Conservation (phyloP, 2,797 vertebrate species). For the Myotis findleyi region DNA sequence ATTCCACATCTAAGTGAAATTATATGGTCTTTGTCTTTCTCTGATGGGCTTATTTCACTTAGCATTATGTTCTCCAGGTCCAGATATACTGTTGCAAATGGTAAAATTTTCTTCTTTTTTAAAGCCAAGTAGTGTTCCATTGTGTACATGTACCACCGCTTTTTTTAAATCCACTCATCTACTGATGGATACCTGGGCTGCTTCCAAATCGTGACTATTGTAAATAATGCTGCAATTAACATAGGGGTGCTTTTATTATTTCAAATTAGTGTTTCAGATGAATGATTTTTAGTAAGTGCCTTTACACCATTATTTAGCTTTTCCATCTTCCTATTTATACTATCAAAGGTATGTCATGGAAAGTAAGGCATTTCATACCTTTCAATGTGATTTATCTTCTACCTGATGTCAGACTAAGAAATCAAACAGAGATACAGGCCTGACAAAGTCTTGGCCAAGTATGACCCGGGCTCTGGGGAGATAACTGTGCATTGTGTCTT, state of each 20-base stretch:
- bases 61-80: not conserved
- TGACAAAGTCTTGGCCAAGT: not conserved
- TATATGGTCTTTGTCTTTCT: not conserved
- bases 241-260: not conserved
- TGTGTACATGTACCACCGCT: not conserved
- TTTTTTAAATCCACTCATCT: not conserved
- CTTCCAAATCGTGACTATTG: not conserved
- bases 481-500: not conserved
- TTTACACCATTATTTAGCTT: not conserved
- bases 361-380: not conserved
- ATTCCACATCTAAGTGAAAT: not conserved
- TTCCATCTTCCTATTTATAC: not conserved
- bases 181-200: not conserved
- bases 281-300: not conserved
- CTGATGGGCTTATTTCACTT: not conserved
- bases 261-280: not conserved
- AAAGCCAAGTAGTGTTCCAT: not conserved
- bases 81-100: not conserved
- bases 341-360: not conserved
- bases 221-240: not conserved
- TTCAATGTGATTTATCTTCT: not conserved
- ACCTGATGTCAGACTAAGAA: not conserved
- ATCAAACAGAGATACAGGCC: not conserved
- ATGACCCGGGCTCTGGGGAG: not conserved
- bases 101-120: not conserved